Evolutionary conservation across 1,140 invertebrate species (phyloP).

Genomic region (Bactericera cockerelli): DNA sequence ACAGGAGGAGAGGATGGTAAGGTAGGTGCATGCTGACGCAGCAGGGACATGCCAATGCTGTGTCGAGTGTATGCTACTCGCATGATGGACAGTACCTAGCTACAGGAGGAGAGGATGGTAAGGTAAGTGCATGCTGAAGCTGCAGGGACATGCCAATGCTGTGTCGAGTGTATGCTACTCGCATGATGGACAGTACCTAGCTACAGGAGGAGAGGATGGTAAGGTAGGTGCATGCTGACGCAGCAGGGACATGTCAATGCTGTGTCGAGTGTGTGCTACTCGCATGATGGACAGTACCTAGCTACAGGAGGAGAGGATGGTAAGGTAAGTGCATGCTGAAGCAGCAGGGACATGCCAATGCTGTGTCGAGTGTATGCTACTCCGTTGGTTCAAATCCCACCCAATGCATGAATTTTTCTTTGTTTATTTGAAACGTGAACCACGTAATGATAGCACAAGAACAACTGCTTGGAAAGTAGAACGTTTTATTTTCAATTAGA

Average conservation of each 20-base stretch:
- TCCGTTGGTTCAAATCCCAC: constrained; percentile 11
- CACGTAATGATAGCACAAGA: too few species aligned
- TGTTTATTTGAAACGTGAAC: too few species aligned
- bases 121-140: constrained; percentile 91
- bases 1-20: constrained; percentile 93
- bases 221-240: constrained; percentile 91
- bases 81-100: constrained; percentile 77
- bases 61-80: constrained; percentile 77
- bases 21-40: constrained; percentile 61
- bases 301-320: constrained; percentile 89
- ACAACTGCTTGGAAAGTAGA: too few species aligned
- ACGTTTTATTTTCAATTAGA: too few species aligned
- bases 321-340: constrained; percentile 83
- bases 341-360: constrained; percentile 84
- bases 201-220: constrained; percentile 86
- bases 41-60: constrained; percentile 81
- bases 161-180: constrained; percentile 82
- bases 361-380: constrained; percentile 60
- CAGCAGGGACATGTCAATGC: constrained; percentile 87
- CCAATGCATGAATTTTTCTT: too few species aligned
- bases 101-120: constrained; percentile 89
- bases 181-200: constrained; percentile 74
- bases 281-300: constrained; percentile 75
- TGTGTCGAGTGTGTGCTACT: constrained; percentile 78
- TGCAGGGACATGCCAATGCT: constrained; percentile 82